Evolutionary conservation across 2,797 vertebrate species (phyloP).

Genomic region (Sebastes minor): DNA sequence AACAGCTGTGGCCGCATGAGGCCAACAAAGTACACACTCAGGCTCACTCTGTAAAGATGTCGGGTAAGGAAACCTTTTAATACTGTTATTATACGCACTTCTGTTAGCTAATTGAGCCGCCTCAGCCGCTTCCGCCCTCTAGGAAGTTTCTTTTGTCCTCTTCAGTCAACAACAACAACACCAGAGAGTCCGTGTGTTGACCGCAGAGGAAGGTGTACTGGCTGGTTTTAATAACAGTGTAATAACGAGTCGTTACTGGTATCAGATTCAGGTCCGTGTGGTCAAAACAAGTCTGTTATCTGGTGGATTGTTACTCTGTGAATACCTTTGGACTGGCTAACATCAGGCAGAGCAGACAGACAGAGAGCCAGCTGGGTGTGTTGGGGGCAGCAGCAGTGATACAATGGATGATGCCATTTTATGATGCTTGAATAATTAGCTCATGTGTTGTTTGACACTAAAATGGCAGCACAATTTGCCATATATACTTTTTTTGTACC

Average conservation of each 20-base stretch:
- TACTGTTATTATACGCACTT: accelerated
- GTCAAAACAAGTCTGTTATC: conserved; percentile 15
- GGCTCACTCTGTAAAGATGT: conserved; percentile 14
- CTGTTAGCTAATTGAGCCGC: neutral
- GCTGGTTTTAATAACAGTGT: neutral
- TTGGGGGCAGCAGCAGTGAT: conserved; percentile 16
- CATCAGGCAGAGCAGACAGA: neutral
- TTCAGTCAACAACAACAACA: conserved; percentile 74
- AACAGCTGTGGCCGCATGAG: conserved; percentile 44
- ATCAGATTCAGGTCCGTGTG: neutral
- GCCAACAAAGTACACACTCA: conserved; percentile 16
- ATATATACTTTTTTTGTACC: neutral
- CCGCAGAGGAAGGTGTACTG: neutral
- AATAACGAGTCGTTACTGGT: neutral
- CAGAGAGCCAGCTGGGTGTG: conserved; percentile 49
- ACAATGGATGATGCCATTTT: conserved; percentile 44
- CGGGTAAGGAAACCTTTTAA: conserved; percentile 56
- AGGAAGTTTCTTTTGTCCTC: conserved; percentile 82
- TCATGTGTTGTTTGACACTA: neutral
- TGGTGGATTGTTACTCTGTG: neutral
- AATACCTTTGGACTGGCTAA: conserved; percentile 69
- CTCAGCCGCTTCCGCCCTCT: conserved; percentile 61
- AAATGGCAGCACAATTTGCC: neutral
- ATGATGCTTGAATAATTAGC: neutral
- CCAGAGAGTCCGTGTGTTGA: conserved; percentile 16